Conservation (phyloP, 2,888 invertebrate genomes). For the Cephus pulcher region DNA sequence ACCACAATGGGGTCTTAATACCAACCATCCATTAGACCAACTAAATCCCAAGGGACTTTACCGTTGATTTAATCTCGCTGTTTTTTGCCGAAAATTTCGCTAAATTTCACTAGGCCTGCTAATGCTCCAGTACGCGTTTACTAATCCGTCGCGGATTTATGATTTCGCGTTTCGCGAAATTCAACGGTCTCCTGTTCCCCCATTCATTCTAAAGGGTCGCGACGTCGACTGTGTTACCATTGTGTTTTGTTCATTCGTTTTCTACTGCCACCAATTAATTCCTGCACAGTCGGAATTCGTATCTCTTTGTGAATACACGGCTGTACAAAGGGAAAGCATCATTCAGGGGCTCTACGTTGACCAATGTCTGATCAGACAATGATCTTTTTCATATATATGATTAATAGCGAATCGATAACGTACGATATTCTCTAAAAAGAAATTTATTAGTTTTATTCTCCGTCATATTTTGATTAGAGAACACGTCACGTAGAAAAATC, state of each 20-base stretch:
- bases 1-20: constrained; percentile 3
- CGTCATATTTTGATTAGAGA: not conserved
- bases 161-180: constrained; percentile 24
- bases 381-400: not conserved
- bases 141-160: constrained; percentile 36
- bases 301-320: not conserved
- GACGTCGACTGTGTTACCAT: not conserved
- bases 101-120: constrained; percentile 19
- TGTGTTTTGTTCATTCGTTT: not conserved
- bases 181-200: not conserved
- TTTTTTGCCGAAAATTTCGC: constrained; percentile 30
- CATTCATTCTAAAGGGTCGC: not conserved
- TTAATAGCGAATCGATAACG: not conserved
- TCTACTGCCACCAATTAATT: not conserved
- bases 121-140: constrained; percentile 19
- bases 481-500: not conserved
- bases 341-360: not conserved
- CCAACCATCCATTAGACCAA: constrained; percentile 16
- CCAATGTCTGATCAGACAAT: not conserved
- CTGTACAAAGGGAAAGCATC: not conserved
- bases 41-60: constrained; percentile 8
- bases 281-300: not conserved
- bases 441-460: not conserved
- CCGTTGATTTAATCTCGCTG: constrained; percentile 34
- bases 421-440: not conserved